Base-by-base conservation (phyloP, 2,113 vertebrate species). In the Pantherophis guttatus region DNA sequence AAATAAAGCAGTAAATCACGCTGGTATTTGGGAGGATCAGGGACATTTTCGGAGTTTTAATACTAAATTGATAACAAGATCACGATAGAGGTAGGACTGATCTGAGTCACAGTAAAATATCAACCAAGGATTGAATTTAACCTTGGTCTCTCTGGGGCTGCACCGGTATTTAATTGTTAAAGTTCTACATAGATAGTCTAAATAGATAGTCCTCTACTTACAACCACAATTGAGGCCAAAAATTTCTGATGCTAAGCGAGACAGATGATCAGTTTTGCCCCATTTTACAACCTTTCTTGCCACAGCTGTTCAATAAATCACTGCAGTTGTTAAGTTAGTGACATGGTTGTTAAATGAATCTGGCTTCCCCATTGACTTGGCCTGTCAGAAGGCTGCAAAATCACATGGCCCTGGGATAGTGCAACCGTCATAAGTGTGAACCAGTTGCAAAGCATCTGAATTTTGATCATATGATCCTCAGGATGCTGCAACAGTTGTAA, bases 11-110 rank as follows among this genome's bases (percentile, higher is more conserved):
- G 3, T 29, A 94, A 94, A 93, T 86, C 89, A 95, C 93, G 59
- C 93, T 86, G 93, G 94, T 94, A 93, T 91, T 50, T 91, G 92
- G 89, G 95, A 94, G 96, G 94, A 39, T 48, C 0, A 39, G 62
- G 39, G 92, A 94, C 24, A 6, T 94, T 94, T 44, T 19, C 48
- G 53, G 23, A 52, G 17, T 95, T 91, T 53, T 91, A 95, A 96
- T 88, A 57, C 59, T 9, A 2, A 11, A 90, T n/a, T 1, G 57
- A 17, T 8, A 52, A 65, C 24, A 52, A 26, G 44, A 52, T 39
- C 44, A 59, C 2, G 0, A 44, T 39, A n/a, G 33, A 44, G 33
- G 17, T 44, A 3, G 75, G 75, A 44, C 33, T 8, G 8, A 81
- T 81, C 33, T 21, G 33, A 81, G 75, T 81, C 75, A 21, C 33